Base-by-base conservation (phyloP, 35 echinoderm and acorn worm species). In the Lytechinus variegatus region DNA sequence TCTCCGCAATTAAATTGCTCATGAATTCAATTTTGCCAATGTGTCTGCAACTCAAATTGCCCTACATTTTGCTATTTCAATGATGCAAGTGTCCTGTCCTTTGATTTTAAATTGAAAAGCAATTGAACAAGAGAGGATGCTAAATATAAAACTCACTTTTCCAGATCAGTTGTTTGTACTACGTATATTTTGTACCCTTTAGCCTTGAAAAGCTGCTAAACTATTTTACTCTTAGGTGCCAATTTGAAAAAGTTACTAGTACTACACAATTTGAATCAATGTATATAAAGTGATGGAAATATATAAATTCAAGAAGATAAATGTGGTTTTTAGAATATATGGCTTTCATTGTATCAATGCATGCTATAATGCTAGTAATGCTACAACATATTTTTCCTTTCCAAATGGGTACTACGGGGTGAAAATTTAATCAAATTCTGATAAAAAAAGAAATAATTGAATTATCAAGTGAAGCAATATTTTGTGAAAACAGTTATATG, bases 1-100 rank as follows among this genome's bases (percentile, higher is more conserved):
- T 79, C 66, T 79, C 66, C 3, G 19, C 66, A 8, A 24, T 24
- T 4, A 79, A 79, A 79, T 79, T 79, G 66, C 21, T 79, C 66
- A 24, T 79, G 66, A 79, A 79, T 79, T 79, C 66, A 79, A 79
- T 79, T 79, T 79, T 24, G 66, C 3, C 56, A 13, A 79, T 24
- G 66, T 79, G 66, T 79, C 66, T 79, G 66, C 66, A 79, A 79
- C 66, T 79, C 19, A 79, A 79, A 79, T 79, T 79, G 66, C 66
- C 66, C 66, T 24, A 79, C n/a, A 44, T 79, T 79, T 79, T 24
- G 6, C 66, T 79, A 79, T 79, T 79, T 79, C 66, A n/a, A 16
- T 79, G 66, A 79, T 79, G n/a, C 66, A 79, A 79, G 19, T 79
- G 14, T 6, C 66, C 19, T 79, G 66, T 79, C 66, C 66, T 24